These are phyloP conservation scores for Ganaspis sp. DNA, from an alignment of 1,140 invertebrate genomes.

Conservation along the genomic window DNA sequence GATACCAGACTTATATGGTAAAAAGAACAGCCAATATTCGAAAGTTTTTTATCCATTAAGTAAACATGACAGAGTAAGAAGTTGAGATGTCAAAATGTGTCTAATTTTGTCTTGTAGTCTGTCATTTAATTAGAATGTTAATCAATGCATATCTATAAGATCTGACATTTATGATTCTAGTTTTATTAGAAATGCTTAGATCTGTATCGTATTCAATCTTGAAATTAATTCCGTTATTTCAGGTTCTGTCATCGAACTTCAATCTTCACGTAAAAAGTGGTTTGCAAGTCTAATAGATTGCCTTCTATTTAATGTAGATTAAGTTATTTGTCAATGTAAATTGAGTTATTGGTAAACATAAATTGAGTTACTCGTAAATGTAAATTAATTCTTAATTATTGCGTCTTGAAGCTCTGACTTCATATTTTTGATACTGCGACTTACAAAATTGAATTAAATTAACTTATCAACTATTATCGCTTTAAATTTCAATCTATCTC, in stretches of 20 bases:
- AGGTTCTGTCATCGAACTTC: background rate
- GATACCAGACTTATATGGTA: background rate
- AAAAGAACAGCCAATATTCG: background rate
- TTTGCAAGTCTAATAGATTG: background rate
- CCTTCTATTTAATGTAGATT: background rate
- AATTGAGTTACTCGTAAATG: too few relatives aligned
- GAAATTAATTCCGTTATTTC: background rate
- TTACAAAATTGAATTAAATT: too few relatives aligned
- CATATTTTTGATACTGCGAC: too few relatives aligned
- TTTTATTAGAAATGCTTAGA: background rate
- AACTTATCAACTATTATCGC: too few relatives aligned
- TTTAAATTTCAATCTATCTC: too few relatives aligned
- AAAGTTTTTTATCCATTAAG: background rate
- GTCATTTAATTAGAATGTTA: slow-evolving; percentile 14
- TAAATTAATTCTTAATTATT: too few relatives aligned
- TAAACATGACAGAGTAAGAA: background rate
- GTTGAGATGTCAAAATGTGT: slow-evolving; percentile 2
- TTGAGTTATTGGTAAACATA: background rate
- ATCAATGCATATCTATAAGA: background rate
- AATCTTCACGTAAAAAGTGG: background rate
- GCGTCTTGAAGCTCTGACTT: too few relatives aligned
- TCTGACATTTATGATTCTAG: background rate
- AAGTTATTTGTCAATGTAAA: background rate
- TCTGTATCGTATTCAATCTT: background rate
- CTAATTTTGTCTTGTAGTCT: background rate